Conservation (phyloP, 2,797 vertebrate species). For the Acanthis flammea region DNA sequence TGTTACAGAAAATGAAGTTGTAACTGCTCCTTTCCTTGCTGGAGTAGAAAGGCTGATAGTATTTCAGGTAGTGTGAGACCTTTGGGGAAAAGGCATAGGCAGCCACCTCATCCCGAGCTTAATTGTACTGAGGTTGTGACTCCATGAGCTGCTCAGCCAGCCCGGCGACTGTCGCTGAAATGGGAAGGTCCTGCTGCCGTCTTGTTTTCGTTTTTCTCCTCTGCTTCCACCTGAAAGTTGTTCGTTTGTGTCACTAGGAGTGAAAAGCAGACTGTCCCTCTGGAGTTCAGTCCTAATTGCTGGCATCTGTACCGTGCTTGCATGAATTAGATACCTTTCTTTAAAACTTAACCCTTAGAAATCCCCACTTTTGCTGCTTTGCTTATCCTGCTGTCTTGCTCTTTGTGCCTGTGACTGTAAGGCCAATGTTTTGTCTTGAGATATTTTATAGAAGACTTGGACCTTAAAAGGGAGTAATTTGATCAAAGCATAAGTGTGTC, state of each 20-base stretch:
- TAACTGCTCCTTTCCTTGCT: too few relatives aligned
- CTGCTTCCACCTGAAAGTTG: background rate
- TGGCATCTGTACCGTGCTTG: background rate
- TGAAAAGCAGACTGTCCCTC: background rate
- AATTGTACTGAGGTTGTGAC: background rate
- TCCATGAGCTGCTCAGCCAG: background rate
- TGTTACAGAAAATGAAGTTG: background rate
- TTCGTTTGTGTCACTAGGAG: background rate
- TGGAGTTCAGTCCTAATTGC: fast-evolving
- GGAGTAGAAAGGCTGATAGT: background rate
- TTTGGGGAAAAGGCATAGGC: background rate
- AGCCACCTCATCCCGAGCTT: fast-evolving
- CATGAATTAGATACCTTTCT: background rate
- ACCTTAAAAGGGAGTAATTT: background rate
- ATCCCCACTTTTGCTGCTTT: background rate
- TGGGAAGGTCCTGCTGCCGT: background rate
- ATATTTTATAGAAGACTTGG: background rate
- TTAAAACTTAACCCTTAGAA: background rate
- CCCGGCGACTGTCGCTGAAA: background rate
- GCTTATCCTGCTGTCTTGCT: background rate
- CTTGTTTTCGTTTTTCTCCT: fast-evolving
- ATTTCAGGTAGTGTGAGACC: background rate
- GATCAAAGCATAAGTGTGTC: background rate
- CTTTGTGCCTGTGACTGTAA: background rate
- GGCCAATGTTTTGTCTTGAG: background rate